Base-by-base conservation (phyloP, 1,140 invertebrate species). In the Pseudobourletiella spinata region DNA sequence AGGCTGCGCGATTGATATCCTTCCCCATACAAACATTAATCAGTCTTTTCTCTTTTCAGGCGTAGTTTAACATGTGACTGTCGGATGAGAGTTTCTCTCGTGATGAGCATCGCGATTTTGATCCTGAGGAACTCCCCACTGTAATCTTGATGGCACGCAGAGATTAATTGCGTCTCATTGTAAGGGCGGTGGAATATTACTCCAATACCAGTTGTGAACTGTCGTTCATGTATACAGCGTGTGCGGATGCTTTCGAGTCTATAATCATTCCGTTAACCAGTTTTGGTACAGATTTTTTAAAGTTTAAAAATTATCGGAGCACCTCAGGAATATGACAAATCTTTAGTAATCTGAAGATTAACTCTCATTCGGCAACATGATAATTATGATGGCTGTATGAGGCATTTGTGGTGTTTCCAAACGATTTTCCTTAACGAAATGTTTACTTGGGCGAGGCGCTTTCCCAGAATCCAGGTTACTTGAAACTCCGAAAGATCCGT, bases 1-100 rank as follows among this genome's bases (percentile, higher is more conserved):
- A 97, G 81, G 91, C 96, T 71, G 97, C 96, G 2, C 88, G 90
- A 82, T 91, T 94, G 89, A 88, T 89, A 88, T 88, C 86, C 86
- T 88, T 87, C 84, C 81, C 70, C 61, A 66, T 61, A 60, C 64
- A 55, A 22, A 15, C 22, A 11, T 48, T n/a, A n/a, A n/a, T n/a
- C n/a, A n/a, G n/a, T n/a, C n/a, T n/a, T n/a, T n/a, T 51, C 15
- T 15, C n/a, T 29, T 26, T 32, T 14, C 29, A 55, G 52, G 52
- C 4, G n/a, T n/a, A n/a, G n/a, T n/a, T n/a, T n/a, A n/a, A n/a
- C n/a, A n/a, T n/a, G n/a, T n/a, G n/a, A n/a, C n/a, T n/a, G n/a
- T n/a, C n/a, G n/a, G n/a, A n/a, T n/a, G n/a, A n/a, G n/a, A n/a
- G n/a, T n/a, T n/a, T n/a, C n/a, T n/a, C 29, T 55, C 29, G 55